Base-by-base conservation (phyloP, 1,140 invertebrate species). In the Diabrotica undecimpunctata region DNA sequence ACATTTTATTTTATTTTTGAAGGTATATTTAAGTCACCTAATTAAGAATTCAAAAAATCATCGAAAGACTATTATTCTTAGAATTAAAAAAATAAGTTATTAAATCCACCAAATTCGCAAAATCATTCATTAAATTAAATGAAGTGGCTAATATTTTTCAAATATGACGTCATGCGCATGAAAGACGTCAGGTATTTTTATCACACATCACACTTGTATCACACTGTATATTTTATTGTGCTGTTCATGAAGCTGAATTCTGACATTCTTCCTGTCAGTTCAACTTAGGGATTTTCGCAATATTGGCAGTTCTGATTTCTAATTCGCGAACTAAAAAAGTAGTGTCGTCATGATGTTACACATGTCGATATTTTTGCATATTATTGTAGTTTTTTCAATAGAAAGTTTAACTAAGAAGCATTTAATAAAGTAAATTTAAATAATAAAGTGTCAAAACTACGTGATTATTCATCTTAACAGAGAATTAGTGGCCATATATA, bases 271-370 rank as follows among this genome's bases (percentile, higher is more conserved):
- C 1, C 25, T 57, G 37, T 7, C n/a, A 37, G 7, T 39, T 12
- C 14, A 60, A 39, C 39, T 12, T 60, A 60, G 38, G 41, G 58
- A 57, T 57, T 51, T 56, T 61, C 39, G 54, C 56, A 56, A 64
- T 51, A 61, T 71, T 73, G 72, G 72, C 57, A 73, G 66, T 66
- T 63, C 57, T 71, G 68, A 56, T 73, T 66, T 63, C 57, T 71
- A 67, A 56, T 73, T 62, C 67, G 71, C 72, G 65, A 73, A 66
- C 69, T 54, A 60, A 70, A 74, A 70, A 71, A 73, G 72, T 73
- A 75, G 75, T 77, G 74, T 77, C 75, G 71, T 73, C 73, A 72
- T 65, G 63, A 61, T 75, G 62, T 73, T 75, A 75, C 75, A 75
- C 75, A 77, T 77, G 75, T 77, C 72, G 71, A 71, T 66, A 72